Percentiles rank a stretch among this genome's conserved stretches.
These are phyloP conservation scores for Clytia hemisphaerica DNA, from an alignment of 30 jellyfish, hydroid and myxozoan genomes.

Conservation along the genomic window DNA sequence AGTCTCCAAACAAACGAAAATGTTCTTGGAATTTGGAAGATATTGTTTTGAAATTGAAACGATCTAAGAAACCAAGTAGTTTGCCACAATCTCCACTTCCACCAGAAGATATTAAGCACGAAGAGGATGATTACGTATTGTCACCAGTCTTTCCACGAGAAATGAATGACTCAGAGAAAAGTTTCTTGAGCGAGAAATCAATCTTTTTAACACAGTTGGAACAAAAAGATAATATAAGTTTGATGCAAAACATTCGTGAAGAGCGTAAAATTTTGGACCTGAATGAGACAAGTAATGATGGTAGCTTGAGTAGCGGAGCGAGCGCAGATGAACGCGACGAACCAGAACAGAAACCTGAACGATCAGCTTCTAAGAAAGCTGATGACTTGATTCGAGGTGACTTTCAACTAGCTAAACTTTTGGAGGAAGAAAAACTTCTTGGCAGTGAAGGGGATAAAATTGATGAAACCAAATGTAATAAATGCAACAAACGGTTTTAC, in stretches of 20 bases:
- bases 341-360: not conserved
- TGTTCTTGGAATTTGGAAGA: slow-evolving; percentile 1
- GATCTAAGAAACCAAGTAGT: not conserved
- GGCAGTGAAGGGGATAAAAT: slow-evolving; percentile 6
- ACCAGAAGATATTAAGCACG: not conserved
- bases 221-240: slow-evolving; percentile 1
- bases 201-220: slow-evolving; percentile 6
- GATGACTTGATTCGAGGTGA: not conserved
- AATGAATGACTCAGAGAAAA: too few relatives aligned
- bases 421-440: not conserved
- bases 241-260: too few relatives aligned
- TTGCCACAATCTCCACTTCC: not conserved
- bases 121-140: too few relatives aligned
- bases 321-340: not conserved
- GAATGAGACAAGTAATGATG: too few relatives aligned
- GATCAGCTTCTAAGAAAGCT: not conserved
- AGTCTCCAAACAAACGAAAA: too few relatives aligned
- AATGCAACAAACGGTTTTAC: slow-evolving; percentile 30
- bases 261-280: too few relatives aligned
- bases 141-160: too few relatives aligned
- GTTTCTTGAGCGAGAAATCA: too few relatives aligned
- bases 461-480: slow-evolving; percentile 33
- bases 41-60: not conserved
- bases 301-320: not conserved
- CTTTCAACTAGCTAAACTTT: not conserved